These are phyloP conservation scores for Botrylloides violaceus DNA, from an alignment of 23 tunicate species.

Conservation along the genomic window DNA sequence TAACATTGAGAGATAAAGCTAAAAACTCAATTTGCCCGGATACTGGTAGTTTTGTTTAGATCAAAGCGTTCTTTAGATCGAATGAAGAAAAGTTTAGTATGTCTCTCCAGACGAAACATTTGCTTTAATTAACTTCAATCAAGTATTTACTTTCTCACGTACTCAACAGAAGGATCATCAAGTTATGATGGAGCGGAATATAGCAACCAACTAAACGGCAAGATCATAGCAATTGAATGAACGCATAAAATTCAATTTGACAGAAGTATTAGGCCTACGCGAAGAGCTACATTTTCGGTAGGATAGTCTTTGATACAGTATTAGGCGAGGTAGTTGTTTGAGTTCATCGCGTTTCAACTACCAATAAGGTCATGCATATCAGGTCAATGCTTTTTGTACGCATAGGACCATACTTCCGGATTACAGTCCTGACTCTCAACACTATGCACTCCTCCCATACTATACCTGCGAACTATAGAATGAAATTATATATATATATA, in stretches of 20 bases:
- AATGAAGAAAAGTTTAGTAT: neutral
- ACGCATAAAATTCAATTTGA: neutral
- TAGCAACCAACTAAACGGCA: neutral
- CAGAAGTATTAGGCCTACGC: neutral
- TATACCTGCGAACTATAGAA: no score
- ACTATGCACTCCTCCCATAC: no score
- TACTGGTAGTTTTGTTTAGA: neutral
- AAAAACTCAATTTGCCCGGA: neutral
- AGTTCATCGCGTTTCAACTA: no score
- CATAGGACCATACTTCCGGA: no score
- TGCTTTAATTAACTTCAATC: neutral
- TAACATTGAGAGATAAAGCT: neutral
- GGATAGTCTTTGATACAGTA: no score
- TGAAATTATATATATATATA: no score
- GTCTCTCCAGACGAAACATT: neutral
- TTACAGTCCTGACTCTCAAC: no score
- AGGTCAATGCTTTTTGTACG: no score
- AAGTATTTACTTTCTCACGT: neutral
- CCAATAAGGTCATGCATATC: no score
- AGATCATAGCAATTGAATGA: slow-evolving; percentile 1
- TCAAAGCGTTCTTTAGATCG: neutral
- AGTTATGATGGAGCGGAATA: slow-evolving; percentile 1
- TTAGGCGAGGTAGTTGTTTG: no score
- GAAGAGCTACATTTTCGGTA: no score
- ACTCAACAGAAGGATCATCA: neutral